Base-by-base conservation (phyloP, 2,888 invertebrate genomes). In the Pilophorus perplexus region DNA sequence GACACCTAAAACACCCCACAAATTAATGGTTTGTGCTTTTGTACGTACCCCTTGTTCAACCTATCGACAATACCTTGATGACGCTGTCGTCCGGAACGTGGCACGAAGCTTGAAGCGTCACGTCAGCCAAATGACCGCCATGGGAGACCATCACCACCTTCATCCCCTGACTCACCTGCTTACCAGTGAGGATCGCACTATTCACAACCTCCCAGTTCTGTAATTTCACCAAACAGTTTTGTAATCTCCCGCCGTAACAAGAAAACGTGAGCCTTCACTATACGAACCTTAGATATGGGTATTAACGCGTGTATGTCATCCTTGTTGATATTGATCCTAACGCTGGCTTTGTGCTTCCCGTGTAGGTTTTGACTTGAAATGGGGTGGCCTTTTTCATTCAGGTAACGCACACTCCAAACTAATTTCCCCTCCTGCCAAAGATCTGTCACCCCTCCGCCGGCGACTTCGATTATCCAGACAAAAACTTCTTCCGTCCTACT, bases 151-250 rank as follows among this genome's bases (percentile, higher is more conserved):
- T 92, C 78, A 93, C 90, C 72, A 97, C 91, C 79, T 93, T 92
- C 89, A 97, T 90, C 14, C 94, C 91, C 74, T 93, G 93, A 1
- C 93, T 92, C 69, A 95, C 93, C 79, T 93, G 93, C 57, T 90
- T 86, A 0, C 95, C 95, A 4, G 95, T 96, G 75, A 97, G 81
- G 68, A 95, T 91, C 0, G 96, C 97, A 1, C 94, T 93, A 80
- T 97, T 97, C 79, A 97, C 83, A 37, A 97, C 86, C 79, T 95
- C 94, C 88, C 90, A 92, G 77, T 92, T 94, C 93, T 95, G 80
- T 8, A 48, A 55, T n/a, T n/a, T n/a, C n/a, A n/a, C n/a, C n/a
- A 52, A 40, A 44, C 14, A 18, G 20, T n/a, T n/a, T n/a, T n/a
- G n/a, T n/a, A n/a, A n/a, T n/a, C n/a, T n/a, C n/a, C n/a, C n/a